Evolutionary conservation across 1,140 invertebrate genomes (phyloP).

Genomic region (Brachystomella parvula): DNA sequence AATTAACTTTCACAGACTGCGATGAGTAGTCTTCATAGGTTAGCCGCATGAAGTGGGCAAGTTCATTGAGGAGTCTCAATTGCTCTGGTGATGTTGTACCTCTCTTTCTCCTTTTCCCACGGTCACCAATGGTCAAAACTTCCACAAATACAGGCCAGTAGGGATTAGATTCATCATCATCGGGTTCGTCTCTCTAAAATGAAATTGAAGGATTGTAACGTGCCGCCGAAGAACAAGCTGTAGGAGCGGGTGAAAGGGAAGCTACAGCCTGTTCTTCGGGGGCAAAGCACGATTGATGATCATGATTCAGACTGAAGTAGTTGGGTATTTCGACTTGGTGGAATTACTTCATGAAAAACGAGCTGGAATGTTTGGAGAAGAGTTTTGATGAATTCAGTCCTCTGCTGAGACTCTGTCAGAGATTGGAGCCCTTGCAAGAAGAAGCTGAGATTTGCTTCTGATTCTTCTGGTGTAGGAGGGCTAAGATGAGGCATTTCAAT

Average conservation of each 20-base stretch:
- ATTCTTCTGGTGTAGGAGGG: background rate
- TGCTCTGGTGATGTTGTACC: background rate
- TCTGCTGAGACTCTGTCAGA: background rate
- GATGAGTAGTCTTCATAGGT: background rate
- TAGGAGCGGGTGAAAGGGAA: no score
- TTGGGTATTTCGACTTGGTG: background rate
- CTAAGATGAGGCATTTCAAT: no score
- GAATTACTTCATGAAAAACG: background rate
- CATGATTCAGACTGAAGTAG: no score
- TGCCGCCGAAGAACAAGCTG: background rate
- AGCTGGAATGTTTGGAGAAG: no score
- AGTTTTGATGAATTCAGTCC: no score
- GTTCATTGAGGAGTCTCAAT: background rate
- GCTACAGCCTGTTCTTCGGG: no score
- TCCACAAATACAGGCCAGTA: background rate
- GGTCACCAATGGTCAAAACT: background rate
- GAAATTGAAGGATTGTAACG: background rate
- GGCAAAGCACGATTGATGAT: no score
- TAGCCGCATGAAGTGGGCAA: background rate
- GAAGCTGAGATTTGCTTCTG: background rate
- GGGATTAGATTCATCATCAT: background rate
- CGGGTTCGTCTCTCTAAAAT: no score
- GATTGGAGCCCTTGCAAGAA: background rate
- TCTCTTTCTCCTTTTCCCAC: background rate
- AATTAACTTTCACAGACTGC: background rate